Conservation (phyloP, 2,888 invertebrate genomes). For the Catocala fraxini region DNA sequence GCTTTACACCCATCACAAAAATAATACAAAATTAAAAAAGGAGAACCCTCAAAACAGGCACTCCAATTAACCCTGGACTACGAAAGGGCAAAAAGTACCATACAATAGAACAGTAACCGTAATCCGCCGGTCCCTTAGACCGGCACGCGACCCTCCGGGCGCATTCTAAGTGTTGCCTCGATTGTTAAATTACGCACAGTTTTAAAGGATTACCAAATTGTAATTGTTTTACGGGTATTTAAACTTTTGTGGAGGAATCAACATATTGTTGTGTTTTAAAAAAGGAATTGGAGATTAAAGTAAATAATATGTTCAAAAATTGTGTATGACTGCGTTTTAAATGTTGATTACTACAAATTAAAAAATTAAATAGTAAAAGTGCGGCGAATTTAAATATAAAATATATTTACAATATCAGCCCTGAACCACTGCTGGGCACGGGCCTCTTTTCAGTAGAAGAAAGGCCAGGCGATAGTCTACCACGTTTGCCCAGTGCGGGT, state of each 20-base stretch:
- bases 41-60: slow-evolving; percentile 45
- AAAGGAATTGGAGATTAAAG: no score
- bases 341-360: no score
- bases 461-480: no score
- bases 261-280: slow-evolving; percentile 7
- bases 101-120: slow-evolving; percentile 68
- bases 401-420: no score
- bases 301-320: no score
- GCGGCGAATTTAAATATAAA: no score
- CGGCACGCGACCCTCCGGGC: slow-evolving; percentile 52
- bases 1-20: slow-evolving; percentile 23
- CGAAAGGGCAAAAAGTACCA: slow-evolving; percentile 57
- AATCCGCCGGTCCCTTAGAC: slow-evolving; percentile 61
- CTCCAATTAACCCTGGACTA: slow-evolving; percentile 57
- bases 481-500: no score
- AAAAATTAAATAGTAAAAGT: no score
- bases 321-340: no score
- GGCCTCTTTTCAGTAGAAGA: no score
- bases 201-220: slow-evolving; percentile 52
- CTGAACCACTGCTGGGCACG: no score
- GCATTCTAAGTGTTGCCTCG: slow-evolving; percentile 45
- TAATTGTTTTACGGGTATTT: slow-evolving; percentile 50
- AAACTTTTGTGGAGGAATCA: slow-evolving; percentile 28
- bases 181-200: slow-evolving; percentile 54
- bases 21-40: slow-evolving; percentile 41